These are phyloP conservation scores for Synergus laeviventris DNA, from an alignment of 2,888 invertebrate species.

Conservation along the genomic window DNA sequence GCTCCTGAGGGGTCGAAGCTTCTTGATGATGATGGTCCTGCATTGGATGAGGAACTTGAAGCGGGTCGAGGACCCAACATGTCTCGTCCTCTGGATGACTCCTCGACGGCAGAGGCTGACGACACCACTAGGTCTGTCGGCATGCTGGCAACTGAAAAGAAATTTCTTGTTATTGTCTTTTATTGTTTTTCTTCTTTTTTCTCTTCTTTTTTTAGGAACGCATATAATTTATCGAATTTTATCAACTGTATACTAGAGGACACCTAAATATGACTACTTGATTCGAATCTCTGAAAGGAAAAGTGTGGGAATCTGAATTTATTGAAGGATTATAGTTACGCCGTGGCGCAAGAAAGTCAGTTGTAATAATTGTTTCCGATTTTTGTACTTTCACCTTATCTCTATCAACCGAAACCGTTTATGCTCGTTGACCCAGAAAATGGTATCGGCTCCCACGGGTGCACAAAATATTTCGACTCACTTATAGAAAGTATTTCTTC, in stretches of 20 bases:
- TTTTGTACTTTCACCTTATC: conserved; percentile 39
- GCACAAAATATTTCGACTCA: conserved; percentile 16
- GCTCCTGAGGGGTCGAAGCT: conserved; percentile 81
- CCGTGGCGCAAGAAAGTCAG: conserved; percentile 21
- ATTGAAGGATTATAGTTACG: not conserved
- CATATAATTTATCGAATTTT: too few relatives aligned
- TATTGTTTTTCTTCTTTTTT: too few relatives aligned
- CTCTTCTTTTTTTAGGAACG: too few relatives aligned
- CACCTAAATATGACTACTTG: not conserved
- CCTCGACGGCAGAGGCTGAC: conserved; percentile 68
- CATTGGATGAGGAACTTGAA: conserved; percentile 55
- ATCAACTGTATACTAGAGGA: not conserved
- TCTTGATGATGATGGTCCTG: conserved; percentile 76
- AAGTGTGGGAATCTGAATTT: conserved; percentile 26
- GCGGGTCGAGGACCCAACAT: conserved; percentile 60
- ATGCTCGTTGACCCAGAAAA: conserved; percentile 19
- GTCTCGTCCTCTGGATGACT: conserved; percentile 65
- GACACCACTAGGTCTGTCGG: conserved; percentile 74
- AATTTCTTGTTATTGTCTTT: not conserved
- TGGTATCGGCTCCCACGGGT: conserved; percentile 20
- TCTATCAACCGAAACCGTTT: conserved; percentile 17
- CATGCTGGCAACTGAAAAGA: conserved; percentile 64
- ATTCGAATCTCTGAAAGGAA: not conserved
- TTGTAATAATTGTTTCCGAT: conserved; percentile 28
- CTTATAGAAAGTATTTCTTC: conserved; percentile 29